Percentiles rank a stretch among this genome's conserved stretches.
phyloP scores from a whole-genome alignment of 2,113 vertebrate genomes.

The Pheucticus melanocephalus region DNA sequence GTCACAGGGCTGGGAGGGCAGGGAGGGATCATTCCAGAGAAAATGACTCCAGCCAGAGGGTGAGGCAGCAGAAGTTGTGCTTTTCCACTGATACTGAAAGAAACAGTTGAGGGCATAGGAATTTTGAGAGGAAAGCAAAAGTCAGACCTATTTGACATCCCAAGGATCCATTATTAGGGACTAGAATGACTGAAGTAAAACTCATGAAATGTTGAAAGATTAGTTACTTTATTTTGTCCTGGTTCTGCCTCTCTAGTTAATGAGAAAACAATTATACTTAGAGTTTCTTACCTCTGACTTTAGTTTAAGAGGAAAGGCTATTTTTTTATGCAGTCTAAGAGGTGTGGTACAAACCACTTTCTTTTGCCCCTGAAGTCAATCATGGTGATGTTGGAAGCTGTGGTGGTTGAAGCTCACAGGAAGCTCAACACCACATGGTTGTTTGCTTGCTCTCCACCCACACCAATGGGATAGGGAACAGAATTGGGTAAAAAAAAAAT shows the following conservation, averaged over 20 bases:
- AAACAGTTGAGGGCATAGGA: not conserved
- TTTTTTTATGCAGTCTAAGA: not conserved
- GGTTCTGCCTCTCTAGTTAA: not conserved
- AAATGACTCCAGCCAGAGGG: not conserved
- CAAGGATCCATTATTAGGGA: not conserved
- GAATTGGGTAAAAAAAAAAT: not conserved
- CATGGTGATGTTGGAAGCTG: not conserved
- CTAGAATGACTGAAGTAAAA: not conserved
- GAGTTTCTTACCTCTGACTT: not conserved
- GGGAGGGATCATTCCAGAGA: not conserved
- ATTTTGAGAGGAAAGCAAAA: not conserved
- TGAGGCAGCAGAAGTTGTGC: not conserved
- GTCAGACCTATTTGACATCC: not conserved
- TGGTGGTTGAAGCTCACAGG: not conserved
- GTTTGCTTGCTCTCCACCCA: no score
- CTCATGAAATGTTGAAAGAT: not conserved
- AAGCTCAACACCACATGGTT: not conserved
- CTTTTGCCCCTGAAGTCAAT: not conserved
- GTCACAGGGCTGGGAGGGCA: not conserved
- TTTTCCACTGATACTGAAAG: not conserved
- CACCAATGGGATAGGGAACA: not conserved
- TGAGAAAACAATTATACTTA: not conserved
- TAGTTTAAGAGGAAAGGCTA: not conserved
- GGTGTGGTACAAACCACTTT: not conserved
- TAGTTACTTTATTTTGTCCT: not conserved